Evolutionary conservation across 2,797 vertebrate genomes (phyloP).

Genomic region (Mycteria americana): DNA sequence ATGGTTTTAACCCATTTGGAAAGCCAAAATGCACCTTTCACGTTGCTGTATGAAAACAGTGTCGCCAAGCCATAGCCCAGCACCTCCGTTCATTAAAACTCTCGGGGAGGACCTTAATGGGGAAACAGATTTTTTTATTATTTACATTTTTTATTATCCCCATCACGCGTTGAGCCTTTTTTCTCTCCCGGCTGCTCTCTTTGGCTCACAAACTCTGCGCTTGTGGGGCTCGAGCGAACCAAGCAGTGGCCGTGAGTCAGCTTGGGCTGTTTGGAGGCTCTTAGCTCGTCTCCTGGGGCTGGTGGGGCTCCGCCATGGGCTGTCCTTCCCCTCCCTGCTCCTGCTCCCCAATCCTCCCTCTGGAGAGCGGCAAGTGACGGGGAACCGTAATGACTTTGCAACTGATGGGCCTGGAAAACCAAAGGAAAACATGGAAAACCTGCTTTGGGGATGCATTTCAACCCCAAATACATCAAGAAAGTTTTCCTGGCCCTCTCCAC

Average conservation of each 20-base stretch:
- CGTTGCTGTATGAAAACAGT: not conserved
- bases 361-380: not conserved
- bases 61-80: slow-evolving; percentile 7
- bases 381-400: not conserved
- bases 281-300: not conserved
- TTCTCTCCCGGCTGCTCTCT: not conserved
- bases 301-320: not conserved
- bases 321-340: not conserved
- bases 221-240: not conserved
- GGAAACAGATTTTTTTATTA: not conserved
- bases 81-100: not conserved
- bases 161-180: rapidly evolving
- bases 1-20: slow-evolving; percentile 6
- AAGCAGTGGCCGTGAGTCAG: too few species aligned
- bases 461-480: not conserved
- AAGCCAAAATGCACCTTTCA: not conserved
- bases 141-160: not conserved
- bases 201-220: not conserved
- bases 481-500: not conserved
- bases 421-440: not conserved
- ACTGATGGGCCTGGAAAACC: not conserved
- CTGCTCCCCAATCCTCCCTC: not conserved
- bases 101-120: not conserved
- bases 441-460: not conserved
- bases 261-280: not conserved